Percentiles rank a stretch among this genome's conserved stretches.
Evolutionary conservation across 2,113 vertebrate species (phyloP).

Genomic region (Anguilla rostrata): DNA sequence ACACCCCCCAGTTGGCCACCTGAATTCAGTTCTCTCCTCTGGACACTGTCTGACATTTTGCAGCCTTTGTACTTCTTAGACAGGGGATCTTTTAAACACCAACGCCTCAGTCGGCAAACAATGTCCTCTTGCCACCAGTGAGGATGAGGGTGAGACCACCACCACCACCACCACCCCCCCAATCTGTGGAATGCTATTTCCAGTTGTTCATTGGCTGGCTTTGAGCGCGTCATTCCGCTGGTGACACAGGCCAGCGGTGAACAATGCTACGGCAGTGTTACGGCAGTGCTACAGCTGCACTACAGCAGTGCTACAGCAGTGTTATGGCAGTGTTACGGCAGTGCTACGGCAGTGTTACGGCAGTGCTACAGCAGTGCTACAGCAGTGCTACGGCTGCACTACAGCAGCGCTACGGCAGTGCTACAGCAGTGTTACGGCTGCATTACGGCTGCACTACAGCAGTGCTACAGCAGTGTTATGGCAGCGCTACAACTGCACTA

Average conservation of each 20-base stretch:
- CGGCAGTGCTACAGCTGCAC: too few relatives aligned
- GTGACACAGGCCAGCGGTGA: background rate
- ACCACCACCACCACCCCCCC: background rate
- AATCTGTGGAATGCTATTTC: background rate
- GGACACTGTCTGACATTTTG: conserved; percentile 8
- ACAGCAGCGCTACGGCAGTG: too few relatives aligned
- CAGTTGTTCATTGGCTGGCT: background rate
- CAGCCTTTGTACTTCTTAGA: background rate
- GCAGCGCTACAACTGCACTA: too few relatives aligned
- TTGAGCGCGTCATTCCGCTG: background rate
- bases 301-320: too few relatives aligned
- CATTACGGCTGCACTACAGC: too few relatives aligned
- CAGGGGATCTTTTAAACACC: background rate
- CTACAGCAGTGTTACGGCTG: too few relatives aligned
- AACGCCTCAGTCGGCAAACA: background rate
- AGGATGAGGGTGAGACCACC: background rate
- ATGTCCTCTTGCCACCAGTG: background rate
- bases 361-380: too few relatives aligned
- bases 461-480: too few relatives aligned
- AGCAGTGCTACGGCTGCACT: too few relatives aligned
- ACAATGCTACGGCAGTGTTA: too few relatives aligned
- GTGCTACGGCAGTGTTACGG: too few relatives aligned
- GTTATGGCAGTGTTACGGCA: too few relatives aligned
- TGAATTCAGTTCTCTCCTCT: background rate
- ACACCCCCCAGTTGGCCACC: background rate